Base-by-base conservation (phyloP, 2,797 vertebrate genomes). In the Sebastes matsubarae region DNA sequence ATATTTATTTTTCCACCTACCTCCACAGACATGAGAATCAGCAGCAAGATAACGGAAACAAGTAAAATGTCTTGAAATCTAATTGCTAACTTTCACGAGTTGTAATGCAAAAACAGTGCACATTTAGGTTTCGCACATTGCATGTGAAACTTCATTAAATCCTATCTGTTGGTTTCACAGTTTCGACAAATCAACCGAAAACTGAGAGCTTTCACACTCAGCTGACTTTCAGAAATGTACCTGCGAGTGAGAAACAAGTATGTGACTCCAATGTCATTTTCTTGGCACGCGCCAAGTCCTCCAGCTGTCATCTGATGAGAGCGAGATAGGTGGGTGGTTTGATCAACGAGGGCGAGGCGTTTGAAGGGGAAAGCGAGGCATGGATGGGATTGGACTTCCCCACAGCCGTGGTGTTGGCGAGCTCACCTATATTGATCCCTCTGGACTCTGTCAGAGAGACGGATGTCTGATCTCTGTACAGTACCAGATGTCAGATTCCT, bases 361-460 rank as follows among this genome's bases (percentile, higher is more conserved):
- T 81, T 87, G 90, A 90, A 92, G 81, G 89, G 88, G 88, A 89
- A 84, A 85, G 42, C 5, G 69, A 86, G 72, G 81, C 58, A 24
- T 32, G 72, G 86, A 75, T 58, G 74, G 61, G 73, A 89, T 74
- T 83, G 71, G 84, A 89, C 86, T 83, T 87, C 83, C 82, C 85
- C 84, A 68, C 87, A 64, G 83, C 16, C 3, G 9, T 2, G 61
- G 9, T 0, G 58, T 8, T 54, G 84, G 78, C 60, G 42, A 65
- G 75, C 75, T 83, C 89, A 52, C 84, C 79, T 87, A 25, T 84
- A 90, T 91, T 81, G 92, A 94, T 93, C 92, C 87, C 80, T 81
- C 71, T 55, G 84, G 79, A 89, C 76, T 70, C 82, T 76, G 81
- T 82, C 90, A 71, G 68, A 27, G 83, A 77, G 86, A 82, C 59